phyloP scores from a whole-genome alignment of 2,797 vertebrate genomes.

The Pitangus sulphuratus region DNA sequence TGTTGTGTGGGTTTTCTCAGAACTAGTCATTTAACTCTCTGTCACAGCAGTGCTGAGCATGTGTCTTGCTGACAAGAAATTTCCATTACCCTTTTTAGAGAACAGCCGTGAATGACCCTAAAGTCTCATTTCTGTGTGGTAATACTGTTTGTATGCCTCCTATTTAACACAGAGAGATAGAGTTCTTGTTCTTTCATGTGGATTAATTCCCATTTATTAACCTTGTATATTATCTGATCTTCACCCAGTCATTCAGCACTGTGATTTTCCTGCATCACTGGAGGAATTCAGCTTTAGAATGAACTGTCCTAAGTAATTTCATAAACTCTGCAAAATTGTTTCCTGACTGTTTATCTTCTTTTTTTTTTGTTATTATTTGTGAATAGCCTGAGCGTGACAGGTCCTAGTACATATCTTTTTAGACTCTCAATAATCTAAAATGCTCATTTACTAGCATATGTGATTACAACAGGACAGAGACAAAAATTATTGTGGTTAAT shows the following conservation, averaged over 20 bases:
- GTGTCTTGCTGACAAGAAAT: not conserved
- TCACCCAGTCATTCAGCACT: not conserved
- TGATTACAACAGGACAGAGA: not conserved
- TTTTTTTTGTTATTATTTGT: not conserved
- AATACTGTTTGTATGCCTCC: not conserved
- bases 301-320: not conserved
- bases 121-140: not conserved
- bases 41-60: not conserved
- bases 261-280: not conserved
- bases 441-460: not conserved
- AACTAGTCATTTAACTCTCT: not conserved
- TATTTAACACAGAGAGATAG: not conserved
- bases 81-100: not conserved
- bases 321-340: not conserved
- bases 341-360: not conserved
- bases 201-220: not conserved
- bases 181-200: not conserved
- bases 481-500: not conserved
- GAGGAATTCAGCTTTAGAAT: not conserved
- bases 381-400: not conserved
- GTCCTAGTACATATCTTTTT: not conserved
- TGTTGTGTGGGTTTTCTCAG: slow-evolving; percentile 2
- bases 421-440: not conserved
- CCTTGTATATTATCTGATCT: not conserved
- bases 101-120: not conserved